A percentile compares a stretch with the other conserved stretches of the same genome.
phyloP scores from a whole-genome alignment of 2,888 invertebrate genomes.

The Hoplodrina blanda region DNA sequence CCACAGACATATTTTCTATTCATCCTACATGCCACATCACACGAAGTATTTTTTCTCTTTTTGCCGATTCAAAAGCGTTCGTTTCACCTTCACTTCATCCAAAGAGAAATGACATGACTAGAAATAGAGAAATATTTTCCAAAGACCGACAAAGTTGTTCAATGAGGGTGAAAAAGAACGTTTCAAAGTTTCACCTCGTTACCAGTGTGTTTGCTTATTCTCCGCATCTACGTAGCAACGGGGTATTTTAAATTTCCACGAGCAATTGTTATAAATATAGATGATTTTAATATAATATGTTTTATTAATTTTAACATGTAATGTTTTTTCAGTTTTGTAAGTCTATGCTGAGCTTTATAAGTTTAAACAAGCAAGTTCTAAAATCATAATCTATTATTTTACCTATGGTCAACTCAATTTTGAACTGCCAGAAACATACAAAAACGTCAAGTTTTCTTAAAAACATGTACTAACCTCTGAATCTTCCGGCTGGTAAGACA shows the following conservation, averaged over 20 bases:
- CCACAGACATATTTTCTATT: neutral
- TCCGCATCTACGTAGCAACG: slow-evolving; percentile 14
- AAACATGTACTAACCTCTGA: slow-evolving; percentile 8
- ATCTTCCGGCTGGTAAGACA: neutral
- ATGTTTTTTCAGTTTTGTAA: too few species aligned
- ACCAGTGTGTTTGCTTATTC: slow-evolving; percentile 34
- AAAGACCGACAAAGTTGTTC: slow-evolving; percentile 32
- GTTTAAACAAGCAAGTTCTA: too few species aligned
- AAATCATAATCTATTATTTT: too few species aligned
- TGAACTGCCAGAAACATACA: neutral
- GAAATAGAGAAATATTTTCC: slow-evolving; percentile 40
- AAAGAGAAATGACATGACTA: slow-evolving; percentile 27
- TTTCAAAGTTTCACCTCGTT: slow-evolving; percentile 49
- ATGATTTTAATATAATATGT: too few species aligned
- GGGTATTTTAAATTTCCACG: slow-evolving; percentile 43
- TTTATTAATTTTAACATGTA: too few species aligned
- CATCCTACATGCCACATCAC: neutral
- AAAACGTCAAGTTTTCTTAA: neutral
- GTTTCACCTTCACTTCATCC: slow-evolving; percentile 8
- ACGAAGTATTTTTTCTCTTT: neutral
- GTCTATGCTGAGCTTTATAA: neutral
- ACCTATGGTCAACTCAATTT: neutral
- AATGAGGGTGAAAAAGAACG: slow-evolving; percentile 47
- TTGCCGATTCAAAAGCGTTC: slow-evolving; percentile 11
- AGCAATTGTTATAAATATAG: too few species aligned